phyloP scores from a whole-genome alignment of 1,140 invertebrate genomes.

The Berghia stephanieae region DNA sequence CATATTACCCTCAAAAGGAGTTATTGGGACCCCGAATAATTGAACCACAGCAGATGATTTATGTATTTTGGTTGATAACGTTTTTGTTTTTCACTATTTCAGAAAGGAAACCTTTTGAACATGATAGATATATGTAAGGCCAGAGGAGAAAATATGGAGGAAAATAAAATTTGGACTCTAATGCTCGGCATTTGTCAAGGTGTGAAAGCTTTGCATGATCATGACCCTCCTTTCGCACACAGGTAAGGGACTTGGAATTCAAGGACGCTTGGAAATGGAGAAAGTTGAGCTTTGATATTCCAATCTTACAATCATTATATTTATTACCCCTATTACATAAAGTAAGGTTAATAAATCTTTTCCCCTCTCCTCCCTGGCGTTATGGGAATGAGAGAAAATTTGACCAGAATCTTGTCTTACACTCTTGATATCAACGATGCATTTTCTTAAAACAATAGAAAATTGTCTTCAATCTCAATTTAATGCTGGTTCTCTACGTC shows the following conservation, averaged over 20 bases:
- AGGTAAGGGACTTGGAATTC: slow-evolving; percentile 50
- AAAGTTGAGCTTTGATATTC: background rate
- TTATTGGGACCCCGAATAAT: too few relatives aligned
- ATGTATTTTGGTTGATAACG: too few relatives aligned
- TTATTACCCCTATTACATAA: background rate
- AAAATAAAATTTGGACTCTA: slow-evolving; percentile 75
- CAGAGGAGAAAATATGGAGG: slow-evolving; percentile 73
- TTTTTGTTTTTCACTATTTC: slow-evolving; percentile 49
- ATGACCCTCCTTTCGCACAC: slow-evolving; percentile 80
- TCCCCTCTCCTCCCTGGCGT: background rate
- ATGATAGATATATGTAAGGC: slow-evolving; percentile 74
- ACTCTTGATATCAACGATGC: too few relatives aligned
- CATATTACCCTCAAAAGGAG: too few relatives aligned
- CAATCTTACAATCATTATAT: background rate
- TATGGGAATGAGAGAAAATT: too few relatives aligned
- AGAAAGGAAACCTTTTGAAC: slow-evolving; percentile 81
- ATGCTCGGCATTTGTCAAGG: slow-evolving; percentile 82
- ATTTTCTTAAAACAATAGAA: too few relatives aligned
- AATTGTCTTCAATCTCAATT: too few relatives aligned
- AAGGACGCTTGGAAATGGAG: background rate
- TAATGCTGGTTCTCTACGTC: too few relatives aligned
- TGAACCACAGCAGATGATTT: too few relatives aligned
- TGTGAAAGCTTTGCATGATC: slow-evolving; percentile 79
- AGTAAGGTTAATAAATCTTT: background rate
- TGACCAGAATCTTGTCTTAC: too few relatives aligned